These are phyloP conservation scores for Xenentodon cancila DNA, from an alignment of 2,797 vertebrate species.

Conservation along the genomic window DNA sequence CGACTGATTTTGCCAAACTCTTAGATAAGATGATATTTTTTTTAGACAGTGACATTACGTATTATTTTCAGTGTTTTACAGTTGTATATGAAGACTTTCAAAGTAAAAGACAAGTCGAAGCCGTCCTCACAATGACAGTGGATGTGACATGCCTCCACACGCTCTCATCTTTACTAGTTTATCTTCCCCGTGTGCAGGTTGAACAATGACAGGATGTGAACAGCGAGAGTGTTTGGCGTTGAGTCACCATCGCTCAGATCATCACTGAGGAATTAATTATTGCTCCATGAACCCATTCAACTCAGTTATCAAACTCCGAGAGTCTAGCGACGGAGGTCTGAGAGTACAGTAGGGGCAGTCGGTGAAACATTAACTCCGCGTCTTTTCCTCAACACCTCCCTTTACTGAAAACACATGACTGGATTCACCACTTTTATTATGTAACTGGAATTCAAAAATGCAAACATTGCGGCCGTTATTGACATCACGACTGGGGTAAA, in stretches of 20 bases:
- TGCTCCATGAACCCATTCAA: conserved; percentile 49
- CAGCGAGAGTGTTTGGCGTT: conserved; percentile 12
- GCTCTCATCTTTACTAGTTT: not conserved
- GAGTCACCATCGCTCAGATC: conserved; percentile 27
- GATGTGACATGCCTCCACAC: no score
- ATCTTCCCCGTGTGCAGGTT: conserved; percentile 47
- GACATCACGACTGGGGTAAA: no score
- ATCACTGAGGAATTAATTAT: conserved; percentile 47
- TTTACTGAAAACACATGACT: conserved; percentile 8
- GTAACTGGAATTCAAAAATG: not conserved
- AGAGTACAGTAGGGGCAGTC: conserved; percentile 7
- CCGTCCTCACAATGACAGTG: not conserved
- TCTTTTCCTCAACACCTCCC: conserved; percentile 2
- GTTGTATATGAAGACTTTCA: no score
- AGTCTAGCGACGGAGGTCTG: conserved; percentile 26
- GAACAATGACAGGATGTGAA: not conserved
- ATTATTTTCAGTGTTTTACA: no score
- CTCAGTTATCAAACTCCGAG: conserved; percentile 71
- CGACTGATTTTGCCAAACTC: no score
- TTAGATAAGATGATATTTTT: no score
- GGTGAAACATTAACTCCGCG: conserved; percentile 66
- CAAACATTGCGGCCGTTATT: not conserved
- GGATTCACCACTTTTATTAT: not conserved
- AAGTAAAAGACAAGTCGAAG: not conserved
- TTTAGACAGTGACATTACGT: no score